These are phyloP conservation scores for Aegotheles bennettii DNA, from an alignment of 2,113 vertebrate genomes.

Conservation along the genomic window DNA sequence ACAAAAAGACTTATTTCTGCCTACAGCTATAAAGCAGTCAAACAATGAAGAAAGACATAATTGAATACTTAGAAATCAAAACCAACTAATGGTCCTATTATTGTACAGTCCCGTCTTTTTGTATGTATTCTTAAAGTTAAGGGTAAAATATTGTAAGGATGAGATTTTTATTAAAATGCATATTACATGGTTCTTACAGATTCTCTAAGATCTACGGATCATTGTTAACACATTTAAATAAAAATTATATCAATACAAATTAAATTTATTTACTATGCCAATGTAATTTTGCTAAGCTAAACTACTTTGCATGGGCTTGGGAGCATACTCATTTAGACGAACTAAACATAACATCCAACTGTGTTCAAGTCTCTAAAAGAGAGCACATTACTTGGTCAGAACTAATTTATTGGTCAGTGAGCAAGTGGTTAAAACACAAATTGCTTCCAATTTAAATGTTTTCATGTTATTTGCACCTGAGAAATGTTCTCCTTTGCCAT, in stretches of 20 bases:
- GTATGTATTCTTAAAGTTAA: neutral
- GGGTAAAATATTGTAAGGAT: neutral
- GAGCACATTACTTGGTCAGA: neutral
- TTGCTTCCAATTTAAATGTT: neutral
- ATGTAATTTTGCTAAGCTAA: neutral
- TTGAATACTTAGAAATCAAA: neutral
- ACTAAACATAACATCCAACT: neutral
- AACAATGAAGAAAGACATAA: neutral
- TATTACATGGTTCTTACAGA: neutral
- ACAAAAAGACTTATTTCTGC: neutral
- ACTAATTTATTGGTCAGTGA: neutral
- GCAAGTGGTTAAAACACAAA: constrained; percentile 22
- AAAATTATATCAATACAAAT: neutral
- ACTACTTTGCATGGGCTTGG: neutral
- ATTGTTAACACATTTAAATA: neutral
- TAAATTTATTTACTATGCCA: neutral
- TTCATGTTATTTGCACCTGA: constrained; percentile 36
- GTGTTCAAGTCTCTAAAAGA: neutral
- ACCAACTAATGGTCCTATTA: neutral
- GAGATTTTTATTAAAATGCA: neutral
- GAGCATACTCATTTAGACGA: neutral
- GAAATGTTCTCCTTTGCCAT: constrained; percentile 48
- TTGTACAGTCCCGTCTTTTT: neutral
- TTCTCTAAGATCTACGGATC: too few species aligned
- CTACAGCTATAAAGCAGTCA: neutral